A percentile compares a stretch with the other conserved stretches of the same genome.
Conservation (phyloP, 1,140 invertebrate species). For the Metaphire vulgaris region DNA sequence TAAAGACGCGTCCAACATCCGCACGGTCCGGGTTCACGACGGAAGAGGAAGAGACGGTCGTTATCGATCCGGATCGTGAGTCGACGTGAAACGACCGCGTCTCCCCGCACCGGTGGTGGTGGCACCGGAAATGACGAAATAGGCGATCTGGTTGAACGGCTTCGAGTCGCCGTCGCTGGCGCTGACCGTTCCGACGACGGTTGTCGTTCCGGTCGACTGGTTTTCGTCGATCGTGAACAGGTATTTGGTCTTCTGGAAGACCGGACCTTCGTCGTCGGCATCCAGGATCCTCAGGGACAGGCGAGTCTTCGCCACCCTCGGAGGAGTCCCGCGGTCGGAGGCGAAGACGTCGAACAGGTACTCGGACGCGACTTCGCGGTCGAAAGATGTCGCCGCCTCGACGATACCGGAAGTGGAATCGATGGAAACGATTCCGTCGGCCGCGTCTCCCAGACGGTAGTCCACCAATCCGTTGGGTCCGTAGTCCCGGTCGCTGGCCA, state of each 20-base stretch:
- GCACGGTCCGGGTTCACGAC: no score
- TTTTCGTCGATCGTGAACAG: slow-evolving; percentile 18
- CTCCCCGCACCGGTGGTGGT: no score
- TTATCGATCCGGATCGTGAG: background rate
- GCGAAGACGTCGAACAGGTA: slow-evolving; percentile 21
- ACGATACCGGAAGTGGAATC: slow-evolving; percentile 8
- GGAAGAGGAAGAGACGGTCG: no score
- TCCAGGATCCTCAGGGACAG: slow-evolving; percentile 9
- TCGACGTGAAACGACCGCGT: slow-evolving; percentile 3
- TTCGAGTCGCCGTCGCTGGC: slow-evolving; percentile 17
- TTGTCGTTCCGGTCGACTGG: slow-evolving; percentile 1
- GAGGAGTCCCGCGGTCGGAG: background rate
- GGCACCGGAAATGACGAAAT: background rate
- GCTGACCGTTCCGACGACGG: slow-evolving; percentile 16
- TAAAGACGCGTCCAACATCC: background rate
- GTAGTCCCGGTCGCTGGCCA: slow-evolving; percentile 10
- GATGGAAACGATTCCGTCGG: background rate
- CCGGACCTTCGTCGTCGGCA: slow-evolving; percentile 25
- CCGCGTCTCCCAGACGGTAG: slow-evolving; percentile 9
- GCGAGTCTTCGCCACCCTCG: background rate
- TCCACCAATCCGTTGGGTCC: background rate
- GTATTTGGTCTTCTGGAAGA: slow-evolving; percentile 10
- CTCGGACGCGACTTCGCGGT: slow-evolving; percentile 15
- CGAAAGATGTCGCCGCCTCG: slow-evolving; percentile 9
- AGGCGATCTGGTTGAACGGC: slow-evolving; percentile 7